Evolutionary conservation across 92 coral and sea anemone genomes (phyloP).

Genomic region (Bergia puertoricense): DNA sequence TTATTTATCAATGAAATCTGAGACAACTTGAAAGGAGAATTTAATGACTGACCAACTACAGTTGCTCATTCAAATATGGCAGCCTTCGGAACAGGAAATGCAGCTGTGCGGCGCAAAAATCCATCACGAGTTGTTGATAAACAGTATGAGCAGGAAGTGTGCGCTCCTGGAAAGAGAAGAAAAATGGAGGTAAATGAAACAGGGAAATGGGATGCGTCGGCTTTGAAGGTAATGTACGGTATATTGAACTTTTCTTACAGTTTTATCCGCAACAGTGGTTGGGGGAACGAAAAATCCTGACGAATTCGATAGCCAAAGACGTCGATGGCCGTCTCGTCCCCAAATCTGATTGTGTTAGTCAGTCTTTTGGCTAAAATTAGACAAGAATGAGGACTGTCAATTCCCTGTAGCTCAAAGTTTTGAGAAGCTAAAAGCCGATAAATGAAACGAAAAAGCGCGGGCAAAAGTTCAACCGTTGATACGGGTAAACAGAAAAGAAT

Average conservation of each 20-base stretch:
- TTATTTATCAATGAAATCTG: not conserved
- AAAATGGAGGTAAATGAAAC: slow-evolving; percentile 77
- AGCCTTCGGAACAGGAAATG: slow-evolving; percentile 69
- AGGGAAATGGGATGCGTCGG: slow-evolving; percentile 92
- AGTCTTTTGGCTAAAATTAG: not conserved
- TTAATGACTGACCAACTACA: not conserved
- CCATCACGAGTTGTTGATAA: slow-evolving; percentile 40
- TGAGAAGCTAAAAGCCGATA: not conserved
- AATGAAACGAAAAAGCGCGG: slow-evolving; percentile 3
- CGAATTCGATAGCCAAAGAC: not conserved
- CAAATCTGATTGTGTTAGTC: not conserved
- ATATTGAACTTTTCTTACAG: not conserved
- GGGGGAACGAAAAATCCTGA: not conserved
- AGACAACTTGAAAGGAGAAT: slow-evolving; percentile 20
- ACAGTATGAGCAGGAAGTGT: slow-evolving; percentile 44
- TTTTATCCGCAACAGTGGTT: not conserved
- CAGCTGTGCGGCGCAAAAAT: slow-evolving; percentile 19
- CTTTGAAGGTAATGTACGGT: slow-evolving; percentile 69
- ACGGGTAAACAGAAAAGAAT: slow-evolving; percentile 11
- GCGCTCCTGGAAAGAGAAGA: slow-evolving; percentile 46
- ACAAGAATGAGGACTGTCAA: not conserved
- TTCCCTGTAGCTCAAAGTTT: not conserved
- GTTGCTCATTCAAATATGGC: slow-evolving; percentile 59
- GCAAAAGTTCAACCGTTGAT: not conserved
- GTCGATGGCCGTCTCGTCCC: not conserved